Conservation (phyloP, 2,888 invertebrate genomes). For the Escarpia spicata region DNA sequence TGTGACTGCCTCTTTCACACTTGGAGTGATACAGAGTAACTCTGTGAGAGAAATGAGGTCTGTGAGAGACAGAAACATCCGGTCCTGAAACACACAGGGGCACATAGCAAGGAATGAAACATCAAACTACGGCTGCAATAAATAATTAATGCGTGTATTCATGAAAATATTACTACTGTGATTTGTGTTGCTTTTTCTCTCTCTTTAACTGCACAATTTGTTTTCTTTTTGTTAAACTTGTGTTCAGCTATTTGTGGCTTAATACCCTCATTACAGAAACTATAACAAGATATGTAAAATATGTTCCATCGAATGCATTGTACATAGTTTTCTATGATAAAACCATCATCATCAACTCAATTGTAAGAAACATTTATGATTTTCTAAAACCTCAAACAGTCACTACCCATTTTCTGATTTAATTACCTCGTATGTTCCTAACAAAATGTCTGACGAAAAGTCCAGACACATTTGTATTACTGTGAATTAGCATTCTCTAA, state of each 20-base stretch:
- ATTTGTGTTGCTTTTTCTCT: too few relatives aligned
- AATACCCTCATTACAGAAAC: too few relatives aligned
- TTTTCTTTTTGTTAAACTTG: too few relatives aligned
- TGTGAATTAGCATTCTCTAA: background rate
- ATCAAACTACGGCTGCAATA: background rate
- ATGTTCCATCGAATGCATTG: too few relatives aligned
- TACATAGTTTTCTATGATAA: too few relatives aligned
- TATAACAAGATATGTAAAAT: too few relatives aligned
- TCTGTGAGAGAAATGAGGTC: conserved; percentile 88
- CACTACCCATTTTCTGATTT: background rate
- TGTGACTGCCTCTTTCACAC: conserved; percentile 70
- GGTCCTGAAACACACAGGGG: conserved; percentile 71
- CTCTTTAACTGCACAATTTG: too few relatives aligned
- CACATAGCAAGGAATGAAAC: background rate
- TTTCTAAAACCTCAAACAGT: conserved; percentile 54
- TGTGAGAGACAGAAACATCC: conserved; percentile 81
- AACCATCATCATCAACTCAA: background rate
- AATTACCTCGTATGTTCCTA: background rate
- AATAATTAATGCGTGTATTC: too few relatives aligned
- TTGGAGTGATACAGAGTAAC: conserved; percentile 81
- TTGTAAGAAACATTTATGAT: background rate
- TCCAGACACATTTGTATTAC: background rate
- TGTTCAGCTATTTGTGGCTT: too few relatives aligned
- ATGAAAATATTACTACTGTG: too few relatives aligned
- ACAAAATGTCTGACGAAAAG: background rate